A percentile compares a stretch with the other conserved stretches of the same genome.
These are phyloP conservation scores for Phrynocephalus forsythii DNA, from an alignment of 2,797 vertebrate genomes.

Conservation along the genomic window DNA sequence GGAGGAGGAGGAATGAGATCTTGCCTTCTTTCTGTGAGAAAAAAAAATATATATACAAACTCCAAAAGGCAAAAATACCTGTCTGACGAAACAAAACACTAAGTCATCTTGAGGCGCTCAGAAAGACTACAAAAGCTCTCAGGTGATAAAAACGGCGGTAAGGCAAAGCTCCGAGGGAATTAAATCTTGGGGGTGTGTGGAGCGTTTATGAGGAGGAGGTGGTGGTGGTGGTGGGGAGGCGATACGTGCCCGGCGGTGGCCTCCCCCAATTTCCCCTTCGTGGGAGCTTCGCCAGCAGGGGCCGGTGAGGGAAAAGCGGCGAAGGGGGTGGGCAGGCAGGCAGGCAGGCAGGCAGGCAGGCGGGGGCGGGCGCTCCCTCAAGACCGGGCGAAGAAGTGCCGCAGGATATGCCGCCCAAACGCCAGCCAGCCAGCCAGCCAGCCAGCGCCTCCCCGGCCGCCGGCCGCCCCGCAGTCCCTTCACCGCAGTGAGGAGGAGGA, in stretches of 20 bases:
- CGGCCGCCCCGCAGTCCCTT: slow-evolving; percentile 8
- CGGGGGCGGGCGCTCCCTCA: background rate
- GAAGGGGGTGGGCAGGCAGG: no score
- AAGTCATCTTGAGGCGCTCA: background rate
- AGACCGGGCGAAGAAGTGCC: background rate
- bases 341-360: no score
- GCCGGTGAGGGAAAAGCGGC: no score
- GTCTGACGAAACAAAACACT: background rate
- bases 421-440: background rate
- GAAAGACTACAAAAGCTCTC: background rate
- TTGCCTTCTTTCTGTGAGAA: background rate
- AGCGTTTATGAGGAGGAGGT: background rate
- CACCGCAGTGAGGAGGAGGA: slow-evolving; percentile 26
- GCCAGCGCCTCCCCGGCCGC: background rate
- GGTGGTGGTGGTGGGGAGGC: no score
- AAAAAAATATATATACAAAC: no score
- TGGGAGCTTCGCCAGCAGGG: no score
- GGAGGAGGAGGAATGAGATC: background rate
- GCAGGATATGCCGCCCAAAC: background rate
- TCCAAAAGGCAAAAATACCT: background rate
- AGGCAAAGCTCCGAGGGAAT: background rate
- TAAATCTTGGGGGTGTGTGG: background rate
- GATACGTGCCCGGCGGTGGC: no score
- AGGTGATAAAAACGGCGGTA: background rate
- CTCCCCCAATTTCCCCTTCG: no score